Conservation (phyloP, 2,113 vertebrate genomes). For the Percopsis transmontana region DNA sequence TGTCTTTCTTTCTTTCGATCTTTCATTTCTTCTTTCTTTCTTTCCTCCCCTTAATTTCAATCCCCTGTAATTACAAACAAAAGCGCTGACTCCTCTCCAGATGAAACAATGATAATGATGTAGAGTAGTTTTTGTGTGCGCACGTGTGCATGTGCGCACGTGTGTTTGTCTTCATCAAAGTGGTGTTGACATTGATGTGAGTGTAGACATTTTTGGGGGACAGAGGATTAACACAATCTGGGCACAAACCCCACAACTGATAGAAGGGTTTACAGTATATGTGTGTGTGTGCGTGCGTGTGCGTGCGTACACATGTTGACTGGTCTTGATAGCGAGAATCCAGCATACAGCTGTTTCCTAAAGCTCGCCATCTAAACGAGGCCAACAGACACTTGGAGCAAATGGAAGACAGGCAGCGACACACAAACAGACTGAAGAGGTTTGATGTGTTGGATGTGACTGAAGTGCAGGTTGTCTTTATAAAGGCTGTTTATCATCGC, state of each 20-base stretch:
- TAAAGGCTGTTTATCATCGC: neutral
- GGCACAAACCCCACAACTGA: conserved; percentile 62
- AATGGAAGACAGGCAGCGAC: conserved; percentile 62
- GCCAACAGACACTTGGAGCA: conserved; percentile 65
- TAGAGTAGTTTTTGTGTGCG: conserved; percentile 48
- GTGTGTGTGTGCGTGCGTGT: conserved; percentile 13
- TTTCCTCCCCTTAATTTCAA: conserved; percentile 73
- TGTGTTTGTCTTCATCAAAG: conserved; percentile 70
- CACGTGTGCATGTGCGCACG: neutral
- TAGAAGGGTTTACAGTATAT: conserved; percentile 35
- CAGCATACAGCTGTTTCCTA: conserved; percentile 67
- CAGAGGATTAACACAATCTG: conserved; percentile 78
- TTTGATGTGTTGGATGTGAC: conserved; percentile 37
- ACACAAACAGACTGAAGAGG: conserved; percentile 54
- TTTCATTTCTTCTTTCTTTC: conserved; percentile 54
- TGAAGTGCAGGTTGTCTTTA: conserved; percentile 53
- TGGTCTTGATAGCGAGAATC: conserved; percentile 68
- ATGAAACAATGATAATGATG: conserved; percentile 78
- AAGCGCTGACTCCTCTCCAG: conserved; percentile 76
- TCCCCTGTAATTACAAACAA: conserved; percentile 82
- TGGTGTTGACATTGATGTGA: conserved; percentile 66
- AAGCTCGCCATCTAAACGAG: conserved; percentile 70
- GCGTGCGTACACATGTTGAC: conserved; percentile 55
- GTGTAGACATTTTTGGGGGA: conserved; percentile 70
- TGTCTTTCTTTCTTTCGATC: conserved; percentile 57